These are phyloP conservation scores for Danio tinwini DNA, from an alignment of 2,797 vertebrate species.

Conservation along the genomic window DNA sequence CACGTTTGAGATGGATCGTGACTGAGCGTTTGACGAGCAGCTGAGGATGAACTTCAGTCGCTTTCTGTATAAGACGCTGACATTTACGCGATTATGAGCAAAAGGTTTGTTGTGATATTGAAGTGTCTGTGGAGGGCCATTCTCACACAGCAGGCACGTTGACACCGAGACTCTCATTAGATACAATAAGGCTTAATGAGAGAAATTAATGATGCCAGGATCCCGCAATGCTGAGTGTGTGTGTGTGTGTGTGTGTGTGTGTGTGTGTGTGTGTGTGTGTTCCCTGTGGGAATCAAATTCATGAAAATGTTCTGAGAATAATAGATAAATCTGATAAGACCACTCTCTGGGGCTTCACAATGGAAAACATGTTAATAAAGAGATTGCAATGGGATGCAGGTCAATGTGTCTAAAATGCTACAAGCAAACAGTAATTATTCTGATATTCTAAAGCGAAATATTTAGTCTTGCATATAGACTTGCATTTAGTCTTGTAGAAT, in stretches of 20 bases:
- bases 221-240: not conserved
- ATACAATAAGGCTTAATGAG: slow-evolving; percentile 43
- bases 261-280: not conserved
- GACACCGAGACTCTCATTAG: slow-evolving; percentile 40
- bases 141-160: slow-evolving; percentile 22
- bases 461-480: not conserved
- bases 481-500: too few relatives aligned
- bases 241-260: not conserved
- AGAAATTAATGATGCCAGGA: slow-evolving; percentile 47
- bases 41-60: slow-evolving; percentile 21
- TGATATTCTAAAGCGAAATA: not conserved
- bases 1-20: slow-evolving; percentile 10
- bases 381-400: not conserved
- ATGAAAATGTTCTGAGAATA: not conserved
- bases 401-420: not conserved
- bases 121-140: slow-evolving; percentile 36
- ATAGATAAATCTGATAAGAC: not conserved
- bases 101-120: slow-evolving; percentile 36
- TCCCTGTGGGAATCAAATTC: not conserved
- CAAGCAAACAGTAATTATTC: not conserved
- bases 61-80: slow-evolving; percentile 8
- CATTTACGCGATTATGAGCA: slow-evolving; percentile 16
- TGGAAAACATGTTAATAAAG: not conserved
- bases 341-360: not conserved
- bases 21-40: slow-evolving; percentile 3